A percentile compares a stretch with the other conserved stretches of the same genome.
Conservation (phyloP, 2,888 invertebrate species). For the Temnothorax ravouxi region DNA sequence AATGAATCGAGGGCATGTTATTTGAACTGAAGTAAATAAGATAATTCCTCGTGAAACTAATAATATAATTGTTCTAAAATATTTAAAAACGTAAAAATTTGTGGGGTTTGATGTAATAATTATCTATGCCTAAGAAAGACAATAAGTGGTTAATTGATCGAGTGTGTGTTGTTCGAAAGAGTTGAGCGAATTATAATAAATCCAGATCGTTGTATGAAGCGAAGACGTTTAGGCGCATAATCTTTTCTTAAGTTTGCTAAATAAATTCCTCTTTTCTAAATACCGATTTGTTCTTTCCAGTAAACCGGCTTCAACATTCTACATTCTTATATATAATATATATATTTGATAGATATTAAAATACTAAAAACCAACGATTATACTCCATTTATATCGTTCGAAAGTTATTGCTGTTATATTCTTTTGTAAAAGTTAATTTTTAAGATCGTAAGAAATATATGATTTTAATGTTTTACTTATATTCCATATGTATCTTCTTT, state of each 20-base stretch:
- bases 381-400: neutral
- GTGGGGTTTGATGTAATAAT: no score
- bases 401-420: neutral
- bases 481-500: neutral
- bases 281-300: no score
- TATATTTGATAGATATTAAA: neutral
- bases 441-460: neutral
- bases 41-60: neutral
- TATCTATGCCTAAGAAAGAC: no score
- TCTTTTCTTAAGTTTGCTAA: no score
- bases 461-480: neutral
- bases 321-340: neutral
- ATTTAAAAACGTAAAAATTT: neutral
- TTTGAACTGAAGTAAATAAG: neutral
- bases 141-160: no score
- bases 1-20: neutral
- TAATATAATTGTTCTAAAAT: neutral
- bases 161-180: no score
- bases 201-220: no score
- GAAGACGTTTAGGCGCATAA: no score
- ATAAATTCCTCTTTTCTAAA: no score
- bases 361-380: neutral
- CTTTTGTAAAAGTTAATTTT: neutral
- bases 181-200: no score
- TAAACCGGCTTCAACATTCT: no score